Percentiles rank a stretch among this genome's conserved stretches.
Conservation (phyloP, 2,888 invertebrate species). For the Drosophila longiperda region DNA sequence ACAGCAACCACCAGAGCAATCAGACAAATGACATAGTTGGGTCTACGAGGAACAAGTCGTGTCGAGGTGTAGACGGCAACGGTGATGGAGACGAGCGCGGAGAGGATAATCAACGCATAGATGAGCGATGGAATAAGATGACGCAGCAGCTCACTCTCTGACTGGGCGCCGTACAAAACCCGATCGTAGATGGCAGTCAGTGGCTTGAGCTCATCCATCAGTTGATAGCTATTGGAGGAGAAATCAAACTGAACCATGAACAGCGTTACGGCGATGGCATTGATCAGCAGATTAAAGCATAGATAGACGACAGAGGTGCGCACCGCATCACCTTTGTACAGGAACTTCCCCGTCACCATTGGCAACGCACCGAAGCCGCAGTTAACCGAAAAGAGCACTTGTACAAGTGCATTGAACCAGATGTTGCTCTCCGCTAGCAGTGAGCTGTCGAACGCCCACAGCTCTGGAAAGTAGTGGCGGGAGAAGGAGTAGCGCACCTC, state of each 20-base stretch:
- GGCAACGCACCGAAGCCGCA: slow-evolving; percentile 84
- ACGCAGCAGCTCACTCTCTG: slow-evolving; percentile 66
- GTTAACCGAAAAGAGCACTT: slow-evolving; percentile 84
- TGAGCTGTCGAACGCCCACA: slow-evolving; percentile 80
- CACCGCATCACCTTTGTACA: slow-evolving; percentile 85
- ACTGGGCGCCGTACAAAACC: slow-evolving; percentile 70
- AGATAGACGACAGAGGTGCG: slow-evolving; percentile 84
- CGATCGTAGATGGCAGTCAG: slow-evolving; percentile 84
- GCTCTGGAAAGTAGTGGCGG: slow-evolving; percentile 81
- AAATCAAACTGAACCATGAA: slow-evolving; percentile 84
- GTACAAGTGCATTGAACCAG: slow-evolving; percentile 85
- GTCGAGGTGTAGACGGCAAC: slow-evolving; percentile 84
- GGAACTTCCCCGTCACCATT: slow-evolving; percentile 85
- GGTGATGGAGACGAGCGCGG: slow-evolving; percentile 82
- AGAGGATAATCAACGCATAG: slow-evolving; percentile 81
- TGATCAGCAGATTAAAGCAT: slow-evolving; percentile 85
- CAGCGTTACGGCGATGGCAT: slow-evolving; percentile 83
- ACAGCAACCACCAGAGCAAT: slow-evolving; percentile 83
- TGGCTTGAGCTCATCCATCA: slow-evolving; percentile 83
- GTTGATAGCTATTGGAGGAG: slow-evolving; percentile 72
- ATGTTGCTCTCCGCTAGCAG: slow-evolving; percentile 80
- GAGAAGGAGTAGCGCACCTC: slow-evolving; percentile 83
- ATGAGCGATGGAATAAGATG: slow-evolving; percentile 82
- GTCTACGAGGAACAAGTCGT: slow-evolving; percentile 83
- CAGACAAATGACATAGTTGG: slow-evolving; percentile 84